Conservation (phyloP, 2,113 vertebrate genomes). For the Cyprichromis sp. region DNA sequence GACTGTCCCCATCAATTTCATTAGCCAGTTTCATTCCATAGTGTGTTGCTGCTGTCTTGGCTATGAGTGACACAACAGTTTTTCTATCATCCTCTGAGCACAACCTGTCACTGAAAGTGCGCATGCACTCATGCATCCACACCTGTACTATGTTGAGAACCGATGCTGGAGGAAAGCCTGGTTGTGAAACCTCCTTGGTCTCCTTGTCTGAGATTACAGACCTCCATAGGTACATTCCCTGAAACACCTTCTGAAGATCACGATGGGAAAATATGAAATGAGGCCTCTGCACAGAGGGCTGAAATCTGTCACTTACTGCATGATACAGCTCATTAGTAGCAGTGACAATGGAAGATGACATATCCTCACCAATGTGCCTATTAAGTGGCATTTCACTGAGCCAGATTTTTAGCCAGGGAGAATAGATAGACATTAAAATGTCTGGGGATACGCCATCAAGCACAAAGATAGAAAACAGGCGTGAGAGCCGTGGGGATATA, state of each 20-base stretch:
- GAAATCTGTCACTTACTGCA: slow-evolving; percentile 55
- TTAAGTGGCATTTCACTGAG: slow-evolving; percentile 57
- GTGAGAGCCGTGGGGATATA: slow-evolving; percentile 70
- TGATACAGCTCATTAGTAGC: slow-evolving; percentile 71
- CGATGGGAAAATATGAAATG: slow-evolving; percentile 72
- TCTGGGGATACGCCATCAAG: slow-evolving; percentile 59
- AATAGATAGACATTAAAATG: slow-evolving; percentile 67
- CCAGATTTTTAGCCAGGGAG: slow-evolving; percentile 66
- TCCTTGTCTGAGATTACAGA: not conserved
- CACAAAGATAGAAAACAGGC: slow-evolving; percentile 76
- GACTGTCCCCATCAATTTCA: not conserved
- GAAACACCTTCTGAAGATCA: slow-evolving; percentile 74
- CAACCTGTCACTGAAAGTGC: slow-evolving; percentile 76
- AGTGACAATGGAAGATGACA: slow-evolving; percentile 66
- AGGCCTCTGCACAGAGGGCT: slow-evolving; percentile 37
- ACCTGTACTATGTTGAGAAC: slow-evolving; percentile 64
- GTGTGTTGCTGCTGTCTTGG: slow-evolving; percentile 29
- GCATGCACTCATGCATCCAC: slow-evolving; percentile 82
- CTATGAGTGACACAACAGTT: slow-evolving; percentile 59
- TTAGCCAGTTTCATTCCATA: slow-evolving; percentile 29
- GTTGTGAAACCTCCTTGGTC: not conserved
- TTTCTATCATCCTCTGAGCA: slow-evolving; percentile 52
- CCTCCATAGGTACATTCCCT: slow-evolving; percentile 69
- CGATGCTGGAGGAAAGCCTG: not conserved
- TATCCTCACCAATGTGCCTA: slow-evolving; percentile 13